These are phyloP conservation scores for Sebastes dallii DNA, from an alignment of 2,797 vertebrate genomes.

Conservation along the genomic window DNA sequence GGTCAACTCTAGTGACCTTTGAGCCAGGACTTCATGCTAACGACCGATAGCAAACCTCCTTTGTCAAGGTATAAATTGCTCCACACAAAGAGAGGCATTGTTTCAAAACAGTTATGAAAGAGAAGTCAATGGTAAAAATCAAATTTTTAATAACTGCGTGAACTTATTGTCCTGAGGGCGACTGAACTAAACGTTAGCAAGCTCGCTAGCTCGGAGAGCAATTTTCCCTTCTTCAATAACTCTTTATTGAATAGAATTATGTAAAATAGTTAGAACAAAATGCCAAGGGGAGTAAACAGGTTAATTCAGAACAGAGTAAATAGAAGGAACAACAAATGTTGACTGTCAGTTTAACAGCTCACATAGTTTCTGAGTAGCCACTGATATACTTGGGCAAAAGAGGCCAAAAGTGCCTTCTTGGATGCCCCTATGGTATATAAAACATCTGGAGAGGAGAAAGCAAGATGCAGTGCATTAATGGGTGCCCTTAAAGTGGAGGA, in stretches of 20 bases:
- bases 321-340: neutral
- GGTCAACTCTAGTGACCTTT: neutral
- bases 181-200: neutral
- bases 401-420: no score
- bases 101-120: neutral
- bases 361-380: neutral
- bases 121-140: neutral
- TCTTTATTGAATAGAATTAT: neutral
- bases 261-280: neutral
- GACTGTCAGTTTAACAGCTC: neutral
- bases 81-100: neutral
- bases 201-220: neutral
- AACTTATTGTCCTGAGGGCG: neutral
- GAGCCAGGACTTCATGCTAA: neutral
- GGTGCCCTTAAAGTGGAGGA: no score
- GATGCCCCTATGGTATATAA: rapidly evolving
- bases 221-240: neutral
- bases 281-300: neutral
- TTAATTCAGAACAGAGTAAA: neutral
- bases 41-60: neutral
- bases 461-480: no score
- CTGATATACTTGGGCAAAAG: no score
- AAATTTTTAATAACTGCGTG: neutral
- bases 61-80: no score
- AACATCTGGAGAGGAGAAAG: no score